Evolutionary conservation across 1,140 invertebrate genomes (phyloP).

Genomic region (Drosophila parabipectinata): DNA sequence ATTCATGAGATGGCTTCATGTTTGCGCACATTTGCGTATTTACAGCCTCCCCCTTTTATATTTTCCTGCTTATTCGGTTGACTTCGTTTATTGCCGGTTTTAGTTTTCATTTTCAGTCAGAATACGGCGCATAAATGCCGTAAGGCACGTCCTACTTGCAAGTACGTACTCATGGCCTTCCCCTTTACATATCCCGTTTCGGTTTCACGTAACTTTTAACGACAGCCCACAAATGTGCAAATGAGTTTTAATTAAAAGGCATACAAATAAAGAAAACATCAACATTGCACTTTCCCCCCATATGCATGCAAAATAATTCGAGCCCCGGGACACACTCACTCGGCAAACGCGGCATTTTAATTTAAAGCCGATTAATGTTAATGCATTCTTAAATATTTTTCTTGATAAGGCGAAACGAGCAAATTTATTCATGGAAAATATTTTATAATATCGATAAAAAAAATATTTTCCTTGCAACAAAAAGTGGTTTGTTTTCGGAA

Average conservation of each 20-base stretch:
- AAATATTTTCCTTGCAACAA: background rate
- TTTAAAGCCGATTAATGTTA: conserved; percentile 29
- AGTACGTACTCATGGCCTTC: conserved; percentile 3
- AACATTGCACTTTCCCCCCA: conserved; percentile 19
- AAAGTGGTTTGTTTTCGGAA: background rate
- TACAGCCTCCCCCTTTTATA: background rate
- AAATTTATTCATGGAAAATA: background rate
- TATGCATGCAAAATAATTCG: conserved; percentile 31
- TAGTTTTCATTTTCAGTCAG: conserved; percentile 24
- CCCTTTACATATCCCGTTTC: conserved; percentile 6
- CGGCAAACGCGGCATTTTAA: background rate
- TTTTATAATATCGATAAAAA: background rate
- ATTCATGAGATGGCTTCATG: background rate
- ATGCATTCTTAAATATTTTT: conserved; percentile 21
- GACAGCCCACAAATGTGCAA: conserved; percentile 49
- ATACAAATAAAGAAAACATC: conserved; percentile 34
- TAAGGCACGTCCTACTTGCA: conserved; percentile 18
- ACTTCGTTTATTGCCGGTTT: conserved; percentile 8
- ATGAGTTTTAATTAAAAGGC: conserved; percentile 59
- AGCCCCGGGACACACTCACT: background rate
- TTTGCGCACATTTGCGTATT: background rate
- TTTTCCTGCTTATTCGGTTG: conserved; percentile 3
- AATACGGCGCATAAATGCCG: conserved; percentile 23
- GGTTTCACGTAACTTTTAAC: conserved; percentile 30
- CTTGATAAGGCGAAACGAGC: background rate